Evolutionary conservation across 2,113 vertebrate species (phyloP).

Genomic region (Arenaria interpres): DNA sequence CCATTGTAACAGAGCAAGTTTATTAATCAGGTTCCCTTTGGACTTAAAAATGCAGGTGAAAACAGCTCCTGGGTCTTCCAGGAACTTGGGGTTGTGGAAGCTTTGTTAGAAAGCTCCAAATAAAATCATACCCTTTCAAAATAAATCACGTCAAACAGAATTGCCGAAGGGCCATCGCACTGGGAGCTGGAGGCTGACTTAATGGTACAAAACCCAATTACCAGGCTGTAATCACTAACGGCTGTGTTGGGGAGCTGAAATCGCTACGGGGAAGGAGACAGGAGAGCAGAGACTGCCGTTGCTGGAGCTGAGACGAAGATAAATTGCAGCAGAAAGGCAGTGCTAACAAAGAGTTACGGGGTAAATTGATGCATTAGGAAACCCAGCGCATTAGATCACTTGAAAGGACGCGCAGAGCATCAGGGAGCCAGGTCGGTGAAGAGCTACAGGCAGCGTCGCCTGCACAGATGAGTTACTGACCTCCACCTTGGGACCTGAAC

Average conservation of each 20-base stretch:
- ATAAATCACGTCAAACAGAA: background rate
- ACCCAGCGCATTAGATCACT: background rate
- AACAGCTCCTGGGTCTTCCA: background rate
- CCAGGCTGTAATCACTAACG: background rate
- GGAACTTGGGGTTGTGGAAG: background rate
- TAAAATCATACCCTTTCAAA: background rate
- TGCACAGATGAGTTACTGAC: background rate
- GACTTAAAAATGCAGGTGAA: background rate
- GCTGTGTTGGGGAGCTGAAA: background rate
- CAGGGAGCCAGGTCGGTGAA: background rate
- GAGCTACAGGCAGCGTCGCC: background rate
- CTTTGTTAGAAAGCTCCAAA: background rate
- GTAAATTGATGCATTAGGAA: background rate
- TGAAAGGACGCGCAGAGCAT: background rate
- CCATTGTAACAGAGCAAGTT: background rate
- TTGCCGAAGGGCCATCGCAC: fast-evolving
- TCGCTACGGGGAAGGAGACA: background rate
- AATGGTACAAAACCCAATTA: background rate
- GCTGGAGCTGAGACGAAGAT: background rate
- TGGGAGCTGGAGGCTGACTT: background rate
- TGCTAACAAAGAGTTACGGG: background rate
- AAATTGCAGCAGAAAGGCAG: background rate
- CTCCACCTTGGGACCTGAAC: background rate
- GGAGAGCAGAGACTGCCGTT: background rate
- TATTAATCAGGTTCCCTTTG: background rate